These are phyloP conservation scores for Hoplias malabaricus DNA, from an alignment of 2,113 vertebrate genomes.

Conservation along the genomic window DNA sequence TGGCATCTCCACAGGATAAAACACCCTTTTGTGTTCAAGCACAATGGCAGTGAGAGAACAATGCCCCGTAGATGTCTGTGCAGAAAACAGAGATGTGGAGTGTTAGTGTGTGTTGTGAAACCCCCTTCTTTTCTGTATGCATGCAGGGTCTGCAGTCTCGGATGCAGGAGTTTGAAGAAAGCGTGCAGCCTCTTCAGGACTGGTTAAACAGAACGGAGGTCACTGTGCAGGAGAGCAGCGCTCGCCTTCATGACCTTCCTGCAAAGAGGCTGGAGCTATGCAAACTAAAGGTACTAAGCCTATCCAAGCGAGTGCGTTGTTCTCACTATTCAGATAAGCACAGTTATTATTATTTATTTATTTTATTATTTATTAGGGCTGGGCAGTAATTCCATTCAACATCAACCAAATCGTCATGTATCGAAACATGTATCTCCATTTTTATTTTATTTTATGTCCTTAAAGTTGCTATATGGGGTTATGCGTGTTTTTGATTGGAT, in stretches of 20 bases:
- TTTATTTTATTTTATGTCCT: too few species aligned
- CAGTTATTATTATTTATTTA: too few species aligned
- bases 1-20: neutral
- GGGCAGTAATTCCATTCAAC: too few species aligned
- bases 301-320: too few species aligned
- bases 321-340: neutral
- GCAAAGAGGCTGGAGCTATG: slow-evolving; percentile 90
- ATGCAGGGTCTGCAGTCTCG: slow-evolving; percentile 86
- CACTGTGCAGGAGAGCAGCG: slow-evolving; percentile 83
- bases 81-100: neutral
- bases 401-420: too few species aligned
- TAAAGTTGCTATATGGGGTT: too few species aligned
- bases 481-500: too few species aligned
- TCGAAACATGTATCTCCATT: too few species aligned
- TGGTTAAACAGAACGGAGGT: slow-evolving; percentile 87
- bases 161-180: slow-evolving; percentile 93
- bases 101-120: neutral
- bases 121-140: neutral
- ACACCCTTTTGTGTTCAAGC: neutral
- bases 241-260: slow-evolving; percentile 86
- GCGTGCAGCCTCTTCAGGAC: slow-evolving; percentile 86
- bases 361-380: too few species aligned
- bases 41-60: slow-evolving; percentile 8
- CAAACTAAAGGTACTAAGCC: slow-evolving; percentile 86
- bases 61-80: neutral